Base-by-base conservation (phyloP, 2,797 vertebrate species). In the Danio kyathit region DNA sequence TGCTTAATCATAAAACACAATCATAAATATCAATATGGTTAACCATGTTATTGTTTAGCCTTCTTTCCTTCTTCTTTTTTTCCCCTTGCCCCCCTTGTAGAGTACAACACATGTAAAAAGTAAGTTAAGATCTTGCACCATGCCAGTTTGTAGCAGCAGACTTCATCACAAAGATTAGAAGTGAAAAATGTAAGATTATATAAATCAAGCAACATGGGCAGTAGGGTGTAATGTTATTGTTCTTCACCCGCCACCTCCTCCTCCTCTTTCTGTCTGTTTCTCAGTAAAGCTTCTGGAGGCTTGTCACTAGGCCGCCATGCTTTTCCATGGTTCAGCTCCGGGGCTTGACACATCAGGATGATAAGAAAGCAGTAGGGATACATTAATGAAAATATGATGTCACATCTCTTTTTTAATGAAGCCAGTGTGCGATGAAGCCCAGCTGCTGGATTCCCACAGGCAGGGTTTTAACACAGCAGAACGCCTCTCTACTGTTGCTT, bases 401-500 rank as follows among this genome's bases (percentile, higher is more conserved):
- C 59, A 75, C 16, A 75, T 75, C 73, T 75, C 44, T 19, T 75
- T 75, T n/a, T n/a, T 29, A 61, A 74, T 74, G 60, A 75, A 75
- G 56, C 29, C 73, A 41, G 48, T 64, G 46, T 41, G 59, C n/a
- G 29, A 21, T 75, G 59, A 75, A n/a, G 29, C 12, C 6, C 59
- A 64, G 16, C 73, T 51, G 57, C 21, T 21, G 16, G 10, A 75
- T 63, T 61, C 72, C 19, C 56, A 60, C 72, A 74, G 56, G 72
- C 43, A 61, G 21, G 41, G 38, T 16, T 19, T 48, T 38, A 10
- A 48, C 41, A 40, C 43, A 16, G 70, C 17, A 73, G 17, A 14
- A 7, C 6, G 1, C 17, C 29, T 14, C 41, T 8, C 49, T 41
- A 7, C 12, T 46, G 46, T 10, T 73, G 40, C 71, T n/a, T 73